Percentiles rank a stretch among this genome's conserved stretches.
Evolutionary conservation across 2,797 vertebrate species (phyloP).

Genomic region (Yasuhikotakia modesta): DNA sequence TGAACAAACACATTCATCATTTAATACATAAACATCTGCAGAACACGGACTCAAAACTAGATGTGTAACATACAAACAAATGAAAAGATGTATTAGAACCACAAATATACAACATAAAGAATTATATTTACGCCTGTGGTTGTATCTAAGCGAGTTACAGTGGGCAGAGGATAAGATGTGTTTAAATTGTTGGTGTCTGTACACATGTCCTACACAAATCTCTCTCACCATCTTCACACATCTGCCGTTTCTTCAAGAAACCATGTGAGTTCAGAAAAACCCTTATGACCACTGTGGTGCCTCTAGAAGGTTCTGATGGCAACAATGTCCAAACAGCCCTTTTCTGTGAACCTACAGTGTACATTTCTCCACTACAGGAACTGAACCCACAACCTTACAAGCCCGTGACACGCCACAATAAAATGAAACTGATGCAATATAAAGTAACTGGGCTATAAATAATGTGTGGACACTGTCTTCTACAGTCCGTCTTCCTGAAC

Average conservation of each 20-base stretch:
- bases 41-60: background rate
- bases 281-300: too few species aligned
- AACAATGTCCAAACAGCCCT: too few species aligned
- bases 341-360: too few species aligned
- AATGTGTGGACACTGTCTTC: background rate
- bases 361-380: background rate
- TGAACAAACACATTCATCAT: conserved; percentile 4
- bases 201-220: background rate
- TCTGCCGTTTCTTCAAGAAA: background rate
- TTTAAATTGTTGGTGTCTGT: background rate
- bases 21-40: background rate
- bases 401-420: too few species aligned
- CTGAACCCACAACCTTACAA: background rate
- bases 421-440: conserved; percentile 20
- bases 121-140: background rate
- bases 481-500: background rate
- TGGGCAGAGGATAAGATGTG: background rate
- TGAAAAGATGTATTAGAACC: background rate
- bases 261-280: background rate
- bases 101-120: background rate
- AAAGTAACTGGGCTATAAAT: conserved; percentile 15
- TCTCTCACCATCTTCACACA: background rate
- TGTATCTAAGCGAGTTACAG: background rate
- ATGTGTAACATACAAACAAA: background rate
- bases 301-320: too few species aligned